phyloP scores from a whole-genome alignment of 2,888 invertebrate species.

The Pseudococcus longispinus region DNA sequence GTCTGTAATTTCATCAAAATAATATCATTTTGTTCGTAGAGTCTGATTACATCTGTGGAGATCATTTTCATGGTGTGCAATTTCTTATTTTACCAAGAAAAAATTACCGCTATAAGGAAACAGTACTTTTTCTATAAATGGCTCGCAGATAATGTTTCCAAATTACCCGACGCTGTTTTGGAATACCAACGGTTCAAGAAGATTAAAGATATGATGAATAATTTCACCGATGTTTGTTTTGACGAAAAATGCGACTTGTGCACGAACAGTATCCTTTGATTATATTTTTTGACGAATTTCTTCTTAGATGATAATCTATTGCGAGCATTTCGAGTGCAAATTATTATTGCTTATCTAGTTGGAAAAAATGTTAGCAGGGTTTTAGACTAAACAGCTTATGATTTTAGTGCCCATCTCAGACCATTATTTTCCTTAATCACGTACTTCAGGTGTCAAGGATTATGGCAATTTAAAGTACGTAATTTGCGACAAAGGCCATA shows the following conservation, averaged over 20 bases:
- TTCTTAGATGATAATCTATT: not conserved
- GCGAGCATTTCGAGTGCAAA: not conserved
- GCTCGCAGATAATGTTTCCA: conserved; percentile 13
- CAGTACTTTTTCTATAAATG: conserved; percentile 43
- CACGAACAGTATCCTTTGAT: conserved; percentile 47
- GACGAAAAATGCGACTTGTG: conserved; percentile 48
- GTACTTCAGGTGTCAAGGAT: conserved; percentile 8
- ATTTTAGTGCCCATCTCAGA: not conserved
- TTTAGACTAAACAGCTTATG: not conserved
- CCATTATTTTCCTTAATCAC: not conserved
- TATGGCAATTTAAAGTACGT: conserved; percentile 33
- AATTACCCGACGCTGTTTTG: not conserved
- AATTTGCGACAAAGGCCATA: conserved; percentile 48
- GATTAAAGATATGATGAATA: conserved; percentile 30
- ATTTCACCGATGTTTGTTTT: conserved; percentile 34
- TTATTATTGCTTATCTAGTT: not conserved
- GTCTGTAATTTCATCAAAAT: not conserved
- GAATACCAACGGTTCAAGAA: conserved; percentile 23
- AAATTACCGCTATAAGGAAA: not conserved
- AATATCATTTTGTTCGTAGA: not conserved
- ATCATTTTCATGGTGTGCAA: conserved; percentile 41
- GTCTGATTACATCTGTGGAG: not conserved
- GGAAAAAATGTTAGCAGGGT: not conserved
- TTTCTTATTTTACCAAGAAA: conserved; percentile 42
- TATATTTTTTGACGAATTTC: not conserved